A percentile compares a stretch with the other conserved stretches of the same genome.
Evolutionary conservation across 2,797 vertebrate species (phyloP).

Genomic region (Alca torda): DNA sequence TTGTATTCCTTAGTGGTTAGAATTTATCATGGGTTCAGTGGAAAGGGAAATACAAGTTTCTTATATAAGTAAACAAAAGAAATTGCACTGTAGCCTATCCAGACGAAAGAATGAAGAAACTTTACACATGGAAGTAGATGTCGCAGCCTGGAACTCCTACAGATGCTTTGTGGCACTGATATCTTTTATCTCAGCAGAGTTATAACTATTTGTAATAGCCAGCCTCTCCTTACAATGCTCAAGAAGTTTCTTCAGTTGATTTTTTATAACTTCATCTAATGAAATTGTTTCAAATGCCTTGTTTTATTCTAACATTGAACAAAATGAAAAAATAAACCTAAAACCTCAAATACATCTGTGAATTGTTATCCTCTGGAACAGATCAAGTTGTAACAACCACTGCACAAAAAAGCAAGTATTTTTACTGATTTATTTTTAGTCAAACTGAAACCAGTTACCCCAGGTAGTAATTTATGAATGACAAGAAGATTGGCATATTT

Average conservation of each 20-base stretch:
- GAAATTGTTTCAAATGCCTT: background rate
- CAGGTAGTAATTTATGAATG: conserved; percentile 57
- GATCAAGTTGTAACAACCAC: conserved; percentile 9
- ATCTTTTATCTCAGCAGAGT: background rate
- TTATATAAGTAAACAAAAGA: background rate
- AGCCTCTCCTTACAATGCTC: background rate
- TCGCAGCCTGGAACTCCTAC: background rate
- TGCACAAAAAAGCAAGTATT: conserved; percentile 23
- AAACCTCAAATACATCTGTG: conserved; percentile 33
- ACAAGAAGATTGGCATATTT: conserved; percentile 36
- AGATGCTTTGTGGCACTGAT: background rate
- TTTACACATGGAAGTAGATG: background rate
- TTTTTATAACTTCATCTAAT: background rate
- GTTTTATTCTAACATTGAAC: background rate
- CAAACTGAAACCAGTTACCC: conserved; percentile 30
- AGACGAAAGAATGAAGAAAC: background rate
- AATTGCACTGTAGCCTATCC: background rate
- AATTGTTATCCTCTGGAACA: conserved; percentile 35
- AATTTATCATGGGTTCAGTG: background rate
- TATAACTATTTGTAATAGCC: background rate
- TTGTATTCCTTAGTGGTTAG: background rate
- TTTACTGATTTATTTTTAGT: conserved; percentile 56
- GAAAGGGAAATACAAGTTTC: background rate
- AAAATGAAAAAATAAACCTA: background rate
- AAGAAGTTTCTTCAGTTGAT: background rate